Evolutionary conservation across 2,797 vertebrate species (phyloP).

Genomic region (Amblyopsis hoosieri): DNA sequence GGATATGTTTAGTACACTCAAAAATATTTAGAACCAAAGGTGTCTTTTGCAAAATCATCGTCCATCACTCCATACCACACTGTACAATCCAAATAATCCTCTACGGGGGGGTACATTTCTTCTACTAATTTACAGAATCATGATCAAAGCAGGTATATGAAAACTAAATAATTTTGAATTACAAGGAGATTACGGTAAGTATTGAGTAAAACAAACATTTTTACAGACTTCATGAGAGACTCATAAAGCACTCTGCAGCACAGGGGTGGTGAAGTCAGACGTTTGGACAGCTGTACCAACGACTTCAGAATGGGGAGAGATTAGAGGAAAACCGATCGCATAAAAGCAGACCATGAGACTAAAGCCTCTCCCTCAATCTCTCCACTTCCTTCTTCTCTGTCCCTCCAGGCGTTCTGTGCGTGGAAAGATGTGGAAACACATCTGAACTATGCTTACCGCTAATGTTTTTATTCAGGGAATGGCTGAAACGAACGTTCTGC

Average conservation of each 20-base stretch:
- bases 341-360: slow-evolving; percentile 37
- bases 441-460: slow-evolving; percentile 20
- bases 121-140: too few relatives aligned
- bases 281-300: slow-evolving; percentile 69
- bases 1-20: too few relatives aligned
- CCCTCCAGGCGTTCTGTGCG: slow-evolving; percentile 1
- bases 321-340: slow-evolving; percentile 47
- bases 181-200: too few relatives aligned
- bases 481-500: not conserved
- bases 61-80: too few relatives aligned
- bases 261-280: slow-evolving; percentile 52
- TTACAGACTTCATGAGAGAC: slow-evolving; percentile 17
- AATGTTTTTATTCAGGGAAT: slow-evolving; percentile 36
- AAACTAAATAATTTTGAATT: too few relatives aligned
- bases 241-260: not conserved
- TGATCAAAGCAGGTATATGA: too few relatives aligned
- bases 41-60: too few relatives aligned
- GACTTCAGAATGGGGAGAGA: slow-evolving; percentile 43
- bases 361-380: slow-evolving; percentile 32
- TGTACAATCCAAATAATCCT: too few relatives aligned
- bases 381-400: slow-evolving; percentile 10
- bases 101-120: too few relatives aligned
- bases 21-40: too few relatives aligned
- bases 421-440: not conserved
- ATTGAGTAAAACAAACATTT: slow-evolving; percentile 41